phyloP scores from a whole-genome alignment of 2,797 vertebrate genomes.

The Borostomias antarcticus region DNA sequence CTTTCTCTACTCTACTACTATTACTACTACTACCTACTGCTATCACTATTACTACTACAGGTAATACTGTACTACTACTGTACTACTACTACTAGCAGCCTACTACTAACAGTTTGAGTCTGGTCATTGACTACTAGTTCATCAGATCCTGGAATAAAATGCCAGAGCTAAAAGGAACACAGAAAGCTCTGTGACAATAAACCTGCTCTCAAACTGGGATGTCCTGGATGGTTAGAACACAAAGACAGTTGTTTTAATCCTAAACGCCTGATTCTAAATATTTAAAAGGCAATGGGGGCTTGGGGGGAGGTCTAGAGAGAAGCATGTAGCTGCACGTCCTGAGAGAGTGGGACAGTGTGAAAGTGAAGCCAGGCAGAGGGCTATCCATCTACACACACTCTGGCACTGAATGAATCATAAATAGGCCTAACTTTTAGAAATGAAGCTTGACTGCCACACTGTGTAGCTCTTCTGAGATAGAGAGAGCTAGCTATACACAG shows the following conservation, averaged over 20 bases:
- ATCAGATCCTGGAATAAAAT: background rate
- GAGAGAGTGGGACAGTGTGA: background rate
- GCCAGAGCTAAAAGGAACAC: background rate
- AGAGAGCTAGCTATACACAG: background rate
- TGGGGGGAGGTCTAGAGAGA: background rate
- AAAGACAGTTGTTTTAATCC: background rate
- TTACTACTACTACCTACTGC: background rate
- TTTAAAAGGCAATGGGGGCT: slow-evolving; percentile 7
- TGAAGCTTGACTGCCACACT: background rate
- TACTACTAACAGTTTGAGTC: too few relatives aligned
- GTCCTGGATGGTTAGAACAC: background rate
- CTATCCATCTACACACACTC: too few relatives aligned
- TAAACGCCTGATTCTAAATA: slow-evolving; percentile 26
- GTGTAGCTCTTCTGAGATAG: background rate
- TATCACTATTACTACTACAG: background rate
- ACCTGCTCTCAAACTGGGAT: too few relatives aligned
- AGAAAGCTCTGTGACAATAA: background rate
- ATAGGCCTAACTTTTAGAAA: slow-evolving; percentile 15
- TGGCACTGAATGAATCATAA: slow-evolving; percentile 2
- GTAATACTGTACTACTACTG: too few relatives aligned
- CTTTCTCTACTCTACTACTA: background rate
- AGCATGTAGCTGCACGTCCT: background rate
- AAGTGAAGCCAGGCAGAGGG: too few relatives aligned
- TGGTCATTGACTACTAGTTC: too few relatives aligned
- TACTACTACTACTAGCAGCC: background rate